These are phyloP conservation scores for Myrmophylax atrothorax DNA, from an alignment of 2,113 vertebrate species.

Conservation along the genomic window DNA sequence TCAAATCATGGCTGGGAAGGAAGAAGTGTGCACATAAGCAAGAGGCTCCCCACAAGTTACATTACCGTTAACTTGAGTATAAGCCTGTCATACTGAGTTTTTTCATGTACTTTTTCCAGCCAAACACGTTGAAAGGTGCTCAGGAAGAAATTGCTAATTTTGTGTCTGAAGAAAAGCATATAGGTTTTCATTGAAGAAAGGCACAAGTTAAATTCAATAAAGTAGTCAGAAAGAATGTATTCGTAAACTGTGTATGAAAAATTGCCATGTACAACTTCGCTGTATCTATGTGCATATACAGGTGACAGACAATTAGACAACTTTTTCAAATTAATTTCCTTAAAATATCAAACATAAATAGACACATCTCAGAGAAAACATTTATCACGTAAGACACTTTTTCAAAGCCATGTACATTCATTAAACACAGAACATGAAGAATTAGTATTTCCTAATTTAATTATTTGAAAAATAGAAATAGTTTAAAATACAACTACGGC, in stretches of 20 bases:
- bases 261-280: neutral
- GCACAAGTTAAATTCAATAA: conserved; percentile 62
- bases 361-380: neutral
- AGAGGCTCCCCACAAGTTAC: conserved; percentile 79
- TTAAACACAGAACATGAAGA: neutral
- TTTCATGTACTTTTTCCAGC: conserved; percentile 97
- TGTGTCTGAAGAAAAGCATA: conserved; percentile 95
- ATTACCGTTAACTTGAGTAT: conserved; percentile 97
- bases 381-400: neutral
- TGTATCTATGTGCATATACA: conserved; percentile 17
- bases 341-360: neutral
- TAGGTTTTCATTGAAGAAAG: conserved; percentile 88
- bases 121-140: conserved; percentile 93
- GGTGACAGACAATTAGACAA: neutral
- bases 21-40: conserved; percentile 75
- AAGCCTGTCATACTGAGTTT: conserved; percentile 95
- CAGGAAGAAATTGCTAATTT: conserved; percentile 99
- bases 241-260: conserved; percentile 12
- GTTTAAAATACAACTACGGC: neutral
- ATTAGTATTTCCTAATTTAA: neutral
- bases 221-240: conserved; percentile 56
- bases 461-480: neutral
- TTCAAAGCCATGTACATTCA: neutral
- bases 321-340: neutral
- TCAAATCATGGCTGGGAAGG: conserved; percentile 78